Percentiles rank a stretch among this genome's conserved stretches.
Evolutionary conservation across 1,140 invertebrate genomes (phyloP).

Genomic region (Campodea augens): DNA sequence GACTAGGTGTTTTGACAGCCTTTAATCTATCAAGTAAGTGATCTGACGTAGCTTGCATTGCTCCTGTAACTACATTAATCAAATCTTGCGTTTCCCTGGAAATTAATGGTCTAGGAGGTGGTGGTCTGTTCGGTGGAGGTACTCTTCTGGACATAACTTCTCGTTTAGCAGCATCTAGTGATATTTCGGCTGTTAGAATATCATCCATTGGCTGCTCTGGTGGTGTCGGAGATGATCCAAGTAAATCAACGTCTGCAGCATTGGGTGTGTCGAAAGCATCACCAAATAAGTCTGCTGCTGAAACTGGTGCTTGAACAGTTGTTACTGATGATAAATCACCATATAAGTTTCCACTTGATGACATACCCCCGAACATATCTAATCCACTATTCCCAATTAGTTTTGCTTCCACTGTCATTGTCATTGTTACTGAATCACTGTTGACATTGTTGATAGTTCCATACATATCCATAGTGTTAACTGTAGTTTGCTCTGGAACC

Average conservation of each 20-base stretch:
- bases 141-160: conserved; percentile 4
- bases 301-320: conserved; percentile 1
- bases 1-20: conserved; percentile 59
- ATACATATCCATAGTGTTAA: no score
- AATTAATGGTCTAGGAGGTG: conserved; percentile 33
- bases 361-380: no score
- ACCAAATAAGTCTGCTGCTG: conserved; percentile 1
- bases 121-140: conserved; percentile 26
- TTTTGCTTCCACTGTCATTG: no score
- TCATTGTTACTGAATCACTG: no score
- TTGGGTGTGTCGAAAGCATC: conserved; percentile 9
- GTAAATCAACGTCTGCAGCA: neutral
- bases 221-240: neutral
- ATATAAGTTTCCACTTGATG: no score
- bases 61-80: conserved; percentile 63
- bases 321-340: conserved; percentile 6
- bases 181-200: conserved; percentile 8
- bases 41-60: conserved; percentile 69
- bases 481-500: no score
- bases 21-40: conserved; percentile 60
- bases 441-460: no score
- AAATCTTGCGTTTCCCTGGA: conserved; percentile 62
- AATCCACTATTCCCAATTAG: no score
- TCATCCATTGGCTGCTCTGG: neutral
- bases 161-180: neutral